Base-by-base conservation (phyloP, 2,113 vertebrate species). In the Oostethus manadensis region DNA sequence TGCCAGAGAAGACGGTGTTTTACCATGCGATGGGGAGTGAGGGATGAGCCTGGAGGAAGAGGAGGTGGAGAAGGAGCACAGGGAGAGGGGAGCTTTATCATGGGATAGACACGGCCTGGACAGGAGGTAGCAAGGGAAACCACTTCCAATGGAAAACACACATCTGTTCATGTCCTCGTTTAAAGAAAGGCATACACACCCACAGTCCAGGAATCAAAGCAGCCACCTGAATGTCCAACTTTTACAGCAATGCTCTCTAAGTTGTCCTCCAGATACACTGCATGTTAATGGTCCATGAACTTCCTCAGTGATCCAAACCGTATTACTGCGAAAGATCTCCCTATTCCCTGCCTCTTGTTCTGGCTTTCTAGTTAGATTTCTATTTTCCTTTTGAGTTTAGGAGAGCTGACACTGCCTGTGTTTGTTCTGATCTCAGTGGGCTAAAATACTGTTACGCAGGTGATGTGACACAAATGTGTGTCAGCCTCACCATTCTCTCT, bases 11-110 rank as follows among this genome's bases (percentile, higher is more conserved):
- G 88, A 90, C 21, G 84, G 85, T 54, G 73, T 60, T 59, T 74
- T 90, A 77, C 86, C 87, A 16, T 89, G 89, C 11, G 86, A 90
- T 10, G 86, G 81, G 53, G 87, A 91, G 89, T 92, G 88, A 88
- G 76, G 63, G 72, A 56, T 11, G 59, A 46, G 58, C 56, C 81
- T 55, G 79, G 82, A 86, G 77, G 81, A 87, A 61, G 79, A 80
- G 51, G 66, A 77, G 70, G n/a, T 72, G 58, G 67, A 58, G 64
- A 69, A 79, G 76, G 71, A 47, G 68, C 64, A 60, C 80, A 73
- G 80, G 84, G 82, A 84, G 79, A 68, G 74, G 78, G 74, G 74
- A 76, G 86, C 71, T 85, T 85, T 75, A 78, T 81, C 76, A 77
- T 76, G 71, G 79, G 80, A 78, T 85, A 82, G 80, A 85, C 81